A percentile compares a stretch with the other conserved stretches of the same genome.
These are phyloP conservation scores for Zosterops borbonicus DNA, from an alignment of 2,113 vertebrate genomes.

Conservation along the genomic window DNA sequence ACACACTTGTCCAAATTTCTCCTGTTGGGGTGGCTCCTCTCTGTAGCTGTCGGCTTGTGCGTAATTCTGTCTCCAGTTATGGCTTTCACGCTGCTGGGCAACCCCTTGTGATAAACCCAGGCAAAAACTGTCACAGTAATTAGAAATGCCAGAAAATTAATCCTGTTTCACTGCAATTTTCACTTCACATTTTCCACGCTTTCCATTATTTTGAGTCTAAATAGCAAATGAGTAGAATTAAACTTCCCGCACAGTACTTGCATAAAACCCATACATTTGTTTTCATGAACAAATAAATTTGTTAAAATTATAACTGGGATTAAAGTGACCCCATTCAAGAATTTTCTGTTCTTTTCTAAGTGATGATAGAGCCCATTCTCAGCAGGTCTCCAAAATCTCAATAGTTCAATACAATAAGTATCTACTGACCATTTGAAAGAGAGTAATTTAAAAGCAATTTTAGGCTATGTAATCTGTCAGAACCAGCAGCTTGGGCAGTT, in stretches of 20 bases:
- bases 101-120: not conserved
- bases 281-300: not conserved
- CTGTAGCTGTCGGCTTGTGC: not conserved
- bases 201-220: not conserved
- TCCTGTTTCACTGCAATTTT: not conserved
- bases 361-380: not conserved
- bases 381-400: not conserved
- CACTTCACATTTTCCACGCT: not conserved
- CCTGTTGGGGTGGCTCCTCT: accelerated
- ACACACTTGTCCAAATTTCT: not conserved
- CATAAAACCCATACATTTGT: not conserved
- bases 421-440: not conserved
- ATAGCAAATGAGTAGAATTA: not conserved
- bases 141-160: not conserved
- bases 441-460: not conserved
- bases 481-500: not conserved
- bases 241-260: not conserved
- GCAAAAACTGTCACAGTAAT: not conserved
- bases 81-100: accelerated
- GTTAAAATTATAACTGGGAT: not conserved
- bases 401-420: not conserved
- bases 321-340: not conserved
- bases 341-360: not conserved
- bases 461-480: not conserved
- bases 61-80: accelerated